phyloP scores from a whole-genome alignment of 1,140 invertebrate genomes.

The Drosophila tropicalis region DNA sequence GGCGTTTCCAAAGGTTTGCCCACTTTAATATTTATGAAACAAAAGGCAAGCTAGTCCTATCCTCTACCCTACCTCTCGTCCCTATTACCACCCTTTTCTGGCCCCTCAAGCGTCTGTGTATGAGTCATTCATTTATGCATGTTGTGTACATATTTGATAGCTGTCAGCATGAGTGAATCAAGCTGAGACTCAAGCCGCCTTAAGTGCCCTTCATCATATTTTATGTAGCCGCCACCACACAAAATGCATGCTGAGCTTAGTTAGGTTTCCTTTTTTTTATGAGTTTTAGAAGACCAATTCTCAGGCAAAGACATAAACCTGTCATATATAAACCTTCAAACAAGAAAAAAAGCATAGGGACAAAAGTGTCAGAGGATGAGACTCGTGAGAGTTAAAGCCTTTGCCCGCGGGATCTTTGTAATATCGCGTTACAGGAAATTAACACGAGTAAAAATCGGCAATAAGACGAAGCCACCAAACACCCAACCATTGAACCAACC shows the following conservation, averaged over 20 bases:
- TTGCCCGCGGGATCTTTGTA: conserved; percentile 18
- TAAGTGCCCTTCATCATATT: conserved; percentile 79
- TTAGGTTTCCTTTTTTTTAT: conserved; percentile 36
- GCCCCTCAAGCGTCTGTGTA: conserved; percentile 25
- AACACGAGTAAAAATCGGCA: conserved; percentile 77
- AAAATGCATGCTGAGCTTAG: conserved; percentile 14
- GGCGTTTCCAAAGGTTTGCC: conserved; percentile 49
- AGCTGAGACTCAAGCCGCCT: conserved; percentile 49
- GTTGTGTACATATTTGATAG: conserved; percentile 75
- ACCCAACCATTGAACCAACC: neutral
- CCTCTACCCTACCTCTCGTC: conserved; percentile 16
- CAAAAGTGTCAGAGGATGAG: neutral
- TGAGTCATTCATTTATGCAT: conserved; percentile 73
- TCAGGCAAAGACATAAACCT: conserved; percentile 54
- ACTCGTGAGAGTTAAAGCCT: conserved; percentile 13
- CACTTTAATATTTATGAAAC: conserved; percentile 79
- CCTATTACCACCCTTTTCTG: conserved; percentile 1
- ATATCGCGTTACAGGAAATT: conserved; percentile 66
- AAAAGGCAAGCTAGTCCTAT: conserved; percentile 48
- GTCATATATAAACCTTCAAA: conserved; percentile 38
- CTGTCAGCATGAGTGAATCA: conserved; percentile 62
- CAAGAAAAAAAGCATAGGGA: neutral
- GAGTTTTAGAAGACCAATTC: conserved; percentile 65
- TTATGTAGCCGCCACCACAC: conserved; percentile 55
- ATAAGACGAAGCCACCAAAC: conserved; percentile 39